Conservation (phyloP, 1,140 invertebrate genomes). For the Nilaparvata lugens region DNA sequence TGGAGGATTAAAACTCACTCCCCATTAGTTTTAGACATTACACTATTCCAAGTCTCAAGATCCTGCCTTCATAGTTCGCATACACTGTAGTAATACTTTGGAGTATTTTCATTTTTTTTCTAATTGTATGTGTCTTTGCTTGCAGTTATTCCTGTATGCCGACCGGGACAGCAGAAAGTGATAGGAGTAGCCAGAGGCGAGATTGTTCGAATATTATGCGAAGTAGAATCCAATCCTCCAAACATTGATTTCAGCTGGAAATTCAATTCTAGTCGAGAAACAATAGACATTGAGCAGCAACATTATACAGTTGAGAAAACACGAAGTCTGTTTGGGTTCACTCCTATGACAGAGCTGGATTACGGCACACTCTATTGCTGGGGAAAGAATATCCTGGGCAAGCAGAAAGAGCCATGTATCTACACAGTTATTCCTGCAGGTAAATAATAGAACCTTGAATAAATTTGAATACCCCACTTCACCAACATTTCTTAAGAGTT, state of each 20-base stretch:
- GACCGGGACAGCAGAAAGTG: slow-evolving; percentile 51
- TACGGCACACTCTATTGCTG: slow-evolving; percentile 62
- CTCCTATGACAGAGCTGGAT: slow-evolving; percentile 58
- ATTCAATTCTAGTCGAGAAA: slow-evolving; percentile 63
- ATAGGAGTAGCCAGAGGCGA: slow-evolving; percentile 75
- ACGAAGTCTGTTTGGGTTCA: slow-evolving; percentile 52
- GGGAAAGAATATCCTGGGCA: slow-evolving; percentile 55
- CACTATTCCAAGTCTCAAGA: too few relatives aligned
- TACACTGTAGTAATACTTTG: too few relatives aligned
- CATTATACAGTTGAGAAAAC: slow-evolving; percentile 38
- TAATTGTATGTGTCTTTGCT: neutral
- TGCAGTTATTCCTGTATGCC: slow-evolving; percentile 61
- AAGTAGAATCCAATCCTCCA: slow-evolving; percentile 72
- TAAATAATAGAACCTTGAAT: slow-evolving; percentile 32
- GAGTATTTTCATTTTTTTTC: neutral
- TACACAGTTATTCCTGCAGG: slow-evolving; percentile 62
- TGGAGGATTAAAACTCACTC: too few relatives aligned
- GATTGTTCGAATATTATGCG: slow-evolving; percentile 62
- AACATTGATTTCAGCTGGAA: slow-evolving; percentile 62
- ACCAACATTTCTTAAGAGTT: neutral
- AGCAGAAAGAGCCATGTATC: slow-evolving; percentile 55
- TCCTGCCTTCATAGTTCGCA: too few relatives aligned
- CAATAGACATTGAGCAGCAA: slow-evolving; percentile 38
- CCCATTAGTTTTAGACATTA: too few relatives aligned
- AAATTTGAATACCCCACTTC: slow-evolving; percentile 13